Base-by-base conservation (phyloP, 2,888 invertebrate species). In the Lochmaea crataegi region DNA sequence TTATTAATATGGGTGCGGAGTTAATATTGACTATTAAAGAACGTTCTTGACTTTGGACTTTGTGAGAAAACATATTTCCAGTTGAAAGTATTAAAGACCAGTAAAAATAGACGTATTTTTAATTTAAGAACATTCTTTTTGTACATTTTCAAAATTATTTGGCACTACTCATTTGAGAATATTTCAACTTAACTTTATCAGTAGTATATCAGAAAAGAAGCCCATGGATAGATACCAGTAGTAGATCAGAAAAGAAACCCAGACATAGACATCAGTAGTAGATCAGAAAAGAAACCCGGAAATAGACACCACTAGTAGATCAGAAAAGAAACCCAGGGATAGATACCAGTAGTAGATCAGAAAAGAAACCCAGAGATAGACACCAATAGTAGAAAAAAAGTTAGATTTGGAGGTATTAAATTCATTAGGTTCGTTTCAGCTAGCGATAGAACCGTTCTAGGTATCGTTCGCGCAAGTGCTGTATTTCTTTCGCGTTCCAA, bases 1-100 rank as follows among this genome's bases (percentile, higher is more conserved):
- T 48, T n/a, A 48, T n/a, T 48, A 48, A 48, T n/a, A 48, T 48
- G 48, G 48, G 48, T 5, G 48, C 48, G 48, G 48, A n/a, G 48
- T 48, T 48, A 48, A 48, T n/a, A 48, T 48, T n/a, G 6, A n/a
- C n/a, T 48, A 48, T 48, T 48, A 48, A 48, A 4, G n/a, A 48
- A n/a, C 5, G n/a, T 48, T 48, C 48, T 48, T 14, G 48, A 48
- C 48, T 48, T 48, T 48, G 48, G 11, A 14, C 48, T 48, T 14
- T 5, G 14, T n/a, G 3, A 45, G 45, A 45, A 45, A 45, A 45
- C 45, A 11, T 12, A 45, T 12, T 45, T 11, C 7, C 12, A n/a
- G n/a, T n/a, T 48, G 48, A 48, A 48, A 48, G 48, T 48, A 5
- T 48, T n/a, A 48, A n/a, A 48, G 48, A n/a, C 48, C 48, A 48